These are phyloP conservation scores for Rhopalosiphum nymphaeae DNA, from an alignment of 2,888 invertebrate species.

Conservation along the genomic window DNA sequence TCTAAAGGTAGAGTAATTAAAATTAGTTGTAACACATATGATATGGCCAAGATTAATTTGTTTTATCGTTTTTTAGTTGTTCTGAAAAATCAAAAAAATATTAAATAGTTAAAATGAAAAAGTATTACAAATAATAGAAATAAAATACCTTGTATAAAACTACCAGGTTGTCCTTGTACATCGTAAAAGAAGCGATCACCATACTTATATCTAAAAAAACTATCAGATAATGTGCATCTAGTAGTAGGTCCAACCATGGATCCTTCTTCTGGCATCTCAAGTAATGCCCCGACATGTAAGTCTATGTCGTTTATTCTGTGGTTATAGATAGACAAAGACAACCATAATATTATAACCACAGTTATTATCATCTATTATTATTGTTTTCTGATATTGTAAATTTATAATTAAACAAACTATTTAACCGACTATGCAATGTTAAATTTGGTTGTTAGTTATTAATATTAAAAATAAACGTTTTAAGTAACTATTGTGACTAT, in stretches of 20 bases:
- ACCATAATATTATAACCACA: too few relatives aligned
- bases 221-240: constrained; percentile 58
- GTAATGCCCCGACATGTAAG: constrained; percentile 46
- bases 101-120: not conserved
- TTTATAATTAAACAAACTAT: too few relatives aligned
- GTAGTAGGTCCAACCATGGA: constrained; percentile 49
- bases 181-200: constrained; percentile 57
- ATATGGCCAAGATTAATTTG: constrained; percentile 51
- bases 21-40: constrained; percentile 47
- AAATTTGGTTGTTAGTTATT: too few relatives aligned
- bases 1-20: constrained; percentile 34
- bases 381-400: too few relatives aligned
- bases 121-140: not conserved
- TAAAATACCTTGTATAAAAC: constrained; percentile 46
- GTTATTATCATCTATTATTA: too few relatives aligned
- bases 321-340: too few relatives aligned
- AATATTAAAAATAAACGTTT: too few relatives aligned
- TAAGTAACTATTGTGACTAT: too few relatives aligned
- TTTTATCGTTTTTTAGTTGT: constrained; percentile 46
- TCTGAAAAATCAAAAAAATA: constrained; percentile 44
- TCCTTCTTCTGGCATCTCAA: constrained; percentile 51
- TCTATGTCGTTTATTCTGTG: constrained; percentile 52
- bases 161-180: constrained; percentile 55
- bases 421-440: too few relatives aligned
- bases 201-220: constrained; percentile 42